Evolutionary conservation across 1,140 invertebrate genomes (phyloP).

Genomic region (Matsumurasca onukii): DNA sequence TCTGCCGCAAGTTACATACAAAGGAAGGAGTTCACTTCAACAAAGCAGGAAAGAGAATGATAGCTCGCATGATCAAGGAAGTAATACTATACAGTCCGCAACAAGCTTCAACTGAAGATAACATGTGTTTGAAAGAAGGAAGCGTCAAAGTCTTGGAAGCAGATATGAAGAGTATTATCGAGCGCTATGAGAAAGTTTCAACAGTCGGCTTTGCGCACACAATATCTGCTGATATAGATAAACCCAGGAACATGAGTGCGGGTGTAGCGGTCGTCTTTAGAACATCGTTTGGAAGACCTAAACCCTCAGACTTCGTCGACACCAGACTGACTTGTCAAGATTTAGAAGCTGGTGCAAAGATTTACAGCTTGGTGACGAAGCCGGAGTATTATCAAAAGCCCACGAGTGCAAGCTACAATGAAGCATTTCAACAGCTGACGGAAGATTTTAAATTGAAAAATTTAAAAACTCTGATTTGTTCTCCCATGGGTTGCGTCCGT

Average conservation of each 20-base stretch:
- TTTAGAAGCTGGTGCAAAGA: not conserved
- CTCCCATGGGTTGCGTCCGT: conserved; percentile 1
- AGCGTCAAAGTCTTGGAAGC: too few species aligned
- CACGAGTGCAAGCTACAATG: not conserved
- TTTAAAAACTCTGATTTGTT: not conserved
- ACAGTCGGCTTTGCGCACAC: conserved; percentile 1
- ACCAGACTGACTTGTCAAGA: not conserved
- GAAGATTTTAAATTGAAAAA: not conserved
- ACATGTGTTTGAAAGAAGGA: too few species aligned
- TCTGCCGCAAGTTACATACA: too few species aligned
- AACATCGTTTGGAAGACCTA: not conserved
- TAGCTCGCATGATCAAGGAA: too few species aligned
- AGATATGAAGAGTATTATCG: too few species aligned
- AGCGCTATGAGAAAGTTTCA: too few species aligned
- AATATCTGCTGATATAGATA: not conserved
- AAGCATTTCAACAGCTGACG: not conserved
- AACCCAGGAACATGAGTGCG: not conserved
- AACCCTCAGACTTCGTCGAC: not conserved
- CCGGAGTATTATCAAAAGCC: not conserved
- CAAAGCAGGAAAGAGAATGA: too few species aligned
- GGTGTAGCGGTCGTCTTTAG: not conserved
- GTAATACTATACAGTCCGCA: too few species aligned
- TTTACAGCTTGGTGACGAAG: conserved; percentile 4
- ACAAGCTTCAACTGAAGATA: too few species aligned
- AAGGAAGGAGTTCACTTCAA: too few species aligned